Conservation (phyloP, 2,113 vertebrate species). For the human (Homo sapiens) region DNA sequence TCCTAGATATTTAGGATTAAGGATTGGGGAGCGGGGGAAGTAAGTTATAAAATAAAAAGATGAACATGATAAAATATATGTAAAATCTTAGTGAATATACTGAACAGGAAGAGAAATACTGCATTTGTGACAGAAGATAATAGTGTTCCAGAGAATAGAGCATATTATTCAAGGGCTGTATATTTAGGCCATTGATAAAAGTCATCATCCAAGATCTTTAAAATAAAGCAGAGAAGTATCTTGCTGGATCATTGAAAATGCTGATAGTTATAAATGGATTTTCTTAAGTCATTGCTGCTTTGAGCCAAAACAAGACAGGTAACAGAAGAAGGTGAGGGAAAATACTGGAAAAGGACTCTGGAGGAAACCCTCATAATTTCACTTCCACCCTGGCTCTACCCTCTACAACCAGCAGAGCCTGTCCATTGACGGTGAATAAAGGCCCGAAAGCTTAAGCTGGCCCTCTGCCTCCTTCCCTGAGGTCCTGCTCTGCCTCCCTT, state of each 20-base stretch:
- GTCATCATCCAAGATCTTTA: not conserved
- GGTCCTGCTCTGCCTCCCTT: not conserved
- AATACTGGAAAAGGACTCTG: not conserved
- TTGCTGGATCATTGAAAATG: not conserved
- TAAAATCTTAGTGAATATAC: not conserved
- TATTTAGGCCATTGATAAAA: not conserved
- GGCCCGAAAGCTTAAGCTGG: accelerated
- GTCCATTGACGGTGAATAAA: not conserved
- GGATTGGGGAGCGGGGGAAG: not conserved
- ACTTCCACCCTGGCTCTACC: accelerated
- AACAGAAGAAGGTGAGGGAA: not conserved
- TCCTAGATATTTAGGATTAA: not conserved
- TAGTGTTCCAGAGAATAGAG: not conserved
- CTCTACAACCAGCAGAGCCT: not conserved
- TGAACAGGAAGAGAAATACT: not conserved
- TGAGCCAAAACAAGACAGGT: not conserved
- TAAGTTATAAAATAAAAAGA: not conserved
- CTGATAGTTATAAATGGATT: not conserved
- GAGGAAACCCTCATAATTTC: not conserved
- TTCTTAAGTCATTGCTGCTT: not conserved
- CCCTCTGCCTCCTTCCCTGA: accelerated
- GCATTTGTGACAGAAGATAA: not conserved
- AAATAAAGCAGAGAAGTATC: not conserved
- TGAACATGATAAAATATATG: not conserved
- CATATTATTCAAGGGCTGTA: not conserved